Base-by-base conservation (phyloP, 2,797 vertebrate genomes). In the Toxotes lorentzi region DNA sequence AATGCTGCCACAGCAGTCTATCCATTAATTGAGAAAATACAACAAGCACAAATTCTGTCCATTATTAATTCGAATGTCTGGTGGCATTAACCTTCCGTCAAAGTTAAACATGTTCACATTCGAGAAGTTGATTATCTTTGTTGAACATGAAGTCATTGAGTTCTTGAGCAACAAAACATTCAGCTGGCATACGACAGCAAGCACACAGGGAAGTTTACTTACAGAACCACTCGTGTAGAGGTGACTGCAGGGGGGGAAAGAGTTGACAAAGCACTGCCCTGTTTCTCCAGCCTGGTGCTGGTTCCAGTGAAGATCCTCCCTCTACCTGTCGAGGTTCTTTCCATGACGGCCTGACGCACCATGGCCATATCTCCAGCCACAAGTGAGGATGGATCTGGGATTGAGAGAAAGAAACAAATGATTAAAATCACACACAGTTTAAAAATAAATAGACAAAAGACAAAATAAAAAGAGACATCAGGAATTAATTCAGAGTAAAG, bases 151-250 rank as follows among this genome's bases (percentile, higher is more conserved):
- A 16, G 5, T 45, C 7, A 32, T 16, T 51, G 56, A 30, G 10
- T 19, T 8, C 19, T 14, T 17, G 13, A 40, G n/a, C 40, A 62
- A 30, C 12, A 71, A 54, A 64, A 54, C 21, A 58, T 32, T 11
- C 1, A n/a, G 59, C 24, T 43, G 41, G 13, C 1, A 38, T 35
- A 35, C 51, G 4, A 24, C 7, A 40, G 30, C 2, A 24, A 53
- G n/a, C 13, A 61, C 24, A 62, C 1, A 6, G 17, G 14, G 48
- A 14, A 21, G 1, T 27, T 23, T 8, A 88, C 95, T 89, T 89
- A 97, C 98, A 92, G 76, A 59, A 93, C 68, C 16, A 90, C 73
- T 9, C 83, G 88, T 30, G 90, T 88, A 27, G 94, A 92, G 69
- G 91, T 88, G 64, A 95, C 82, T 38, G 85, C 51, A 48, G 92